phyloP scores from a whole-genome alignment of 2,113 vertebrate species.

The Leptobrachium leishanense region DNA sequence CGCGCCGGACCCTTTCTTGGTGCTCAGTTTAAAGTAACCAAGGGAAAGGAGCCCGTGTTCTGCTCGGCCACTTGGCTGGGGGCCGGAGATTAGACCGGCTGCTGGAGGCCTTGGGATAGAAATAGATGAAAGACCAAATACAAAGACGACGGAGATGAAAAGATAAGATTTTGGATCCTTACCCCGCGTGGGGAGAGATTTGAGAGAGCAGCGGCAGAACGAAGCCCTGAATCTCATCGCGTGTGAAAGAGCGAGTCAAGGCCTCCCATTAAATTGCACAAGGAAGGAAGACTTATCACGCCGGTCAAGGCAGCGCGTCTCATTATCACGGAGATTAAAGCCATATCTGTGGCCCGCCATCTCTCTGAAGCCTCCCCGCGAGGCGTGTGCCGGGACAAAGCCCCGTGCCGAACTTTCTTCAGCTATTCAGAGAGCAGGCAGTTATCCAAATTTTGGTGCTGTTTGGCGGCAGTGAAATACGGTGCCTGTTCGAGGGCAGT shows the following conservation, averaged over 20 bases:
- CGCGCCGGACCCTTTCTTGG: too few relatives aligned
- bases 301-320: not conserved
- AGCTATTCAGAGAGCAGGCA: too few relatives aligned
- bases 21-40: too few relatives aligned
- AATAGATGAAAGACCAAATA: constrained; percentile 4
- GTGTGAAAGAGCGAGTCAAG: not conserved
- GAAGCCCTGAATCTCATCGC: not conserved
- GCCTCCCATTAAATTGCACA: not conserved
- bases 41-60: too few relatives aligned
- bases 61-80: too few relatives aligned
- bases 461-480: too few relatives aligned
- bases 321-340: not conserved
- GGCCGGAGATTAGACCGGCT: too few relatives aligned
- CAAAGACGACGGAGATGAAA: not conserved
- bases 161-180: not conserved
- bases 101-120: not conserved
- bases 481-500: too few relatives aligned
- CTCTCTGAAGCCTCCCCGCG: not conserved
- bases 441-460: too few relatives aligned
- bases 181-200: not conserved
- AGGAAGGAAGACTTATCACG: not conserved
- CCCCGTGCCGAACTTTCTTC: too few relatives aligned
- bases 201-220: not conserved
- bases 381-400: not conserved
- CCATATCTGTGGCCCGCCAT: not conserved